A percentile compares a stretch with the other conserved stretches of the same genome.
phyloP scores from a whole-genome alignment of 2,113 vertebrate species.

The Telmatochromis sp. region DNA sequence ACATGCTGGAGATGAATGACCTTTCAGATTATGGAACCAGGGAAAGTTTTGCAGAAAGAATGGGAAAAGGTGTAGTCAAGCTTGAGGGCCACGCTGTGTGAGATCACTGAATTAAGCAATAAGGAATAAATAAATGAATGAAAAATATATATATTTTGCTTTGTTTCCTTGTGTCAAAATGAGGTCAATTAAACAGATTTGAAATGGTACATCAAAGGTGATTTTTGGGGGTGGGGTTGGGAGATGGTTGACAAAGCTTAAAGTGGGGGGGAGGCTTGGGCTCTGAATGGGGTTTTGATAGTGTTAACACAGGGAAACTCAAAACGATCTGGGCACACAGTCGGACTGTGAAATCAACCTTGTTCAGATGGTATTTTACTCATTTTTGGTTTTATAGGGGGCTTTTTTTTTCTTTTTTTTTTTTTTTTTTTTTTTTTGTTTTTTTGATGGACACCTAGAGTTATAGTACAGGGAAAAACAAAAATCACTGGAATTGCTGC shows the following conservation, averaged over 20 bases:
- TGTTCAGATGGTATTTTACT: not conserved
- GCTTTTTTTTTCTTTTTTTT: not conserved
- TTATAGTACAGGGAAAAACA: not conserved
- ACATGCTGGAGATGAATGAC: conserved; percentile 71
- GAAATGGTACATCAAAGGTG: not conserved
- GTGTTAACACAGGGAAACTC: not conserved
- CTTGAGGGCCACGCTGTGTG: not conserved
- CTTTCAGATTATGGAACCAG: conserved; percentile 39
- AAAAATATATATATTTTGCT: not conserved
- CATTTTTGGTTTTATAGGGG: not conserved
- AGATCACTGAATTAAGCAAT: not conserved
- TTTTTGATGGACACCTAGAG: not conserved
- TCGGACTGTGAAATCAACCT: not conserved
- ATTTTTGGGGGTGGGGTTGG: not conserved
- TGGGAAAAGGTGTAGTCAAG: conserved; percentile 34
- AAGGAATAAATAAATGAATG: not conserved
- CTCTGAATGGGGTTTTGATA: not conserved
- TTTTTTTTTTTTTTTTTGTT: not conserved
- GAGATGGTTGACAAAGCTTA: not conserved
- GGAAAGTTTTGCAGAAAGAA: conserved; percentile 54
- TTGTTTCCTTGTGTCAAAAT: not conserved
- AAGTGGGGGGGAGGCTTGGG: not conserved
- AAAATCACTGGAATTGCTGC: not conserved
- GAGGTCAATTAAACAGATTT: not conserved
- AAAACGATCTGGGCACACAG: not conserved